Base-by-base conservation (phyloP, 2,888 invertebrate genomes). In the Coronaproctus castanopsis region DNA sequence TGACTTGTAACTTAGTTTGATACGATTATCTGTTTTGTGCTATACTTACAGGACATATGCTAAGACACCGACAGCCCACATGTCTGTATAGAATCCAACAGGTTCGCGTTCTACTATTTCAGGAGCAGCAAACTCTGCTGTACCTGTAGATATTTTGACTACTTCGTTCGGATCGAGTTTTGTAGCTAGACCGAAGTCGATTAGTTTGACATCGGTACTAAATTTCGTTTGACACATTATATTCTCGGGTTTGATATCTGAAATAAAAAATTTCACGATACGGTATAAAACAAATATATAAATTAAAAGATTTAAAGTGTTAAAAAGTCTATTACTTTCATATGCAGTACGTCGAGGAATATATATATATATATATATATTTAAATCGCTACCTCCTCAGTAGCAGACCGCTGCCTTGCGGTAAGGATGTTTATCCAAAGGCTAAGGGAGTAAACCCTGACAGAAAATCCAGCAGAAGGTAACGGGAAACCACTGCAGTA, bases 21-120 rank as follows among this genome's bases (percentile, higher is more conserved):
- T 59, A 54, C 57, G 48, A n/a, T n/a, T 19, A 24, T 51, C 10
- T 54, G 49, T 23, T 21, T 8, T 52, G 50, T 57, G 52, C 3
- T 5, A 52, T 48, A 83, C 90, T 87, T 75, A 92, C 85, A 99
- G 77, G 51, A 98, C 96, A 71, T 99, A 99, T 19, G 90, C 84
- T n/a, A 99, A 78, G 1, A 98, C 98, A 69, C 98, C 98, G 36
- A 95, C 87, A 48, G 97, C 96, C 98, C 98, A 99, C 98, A 99
- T 99, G 71, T 99, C 98, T 0, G 98, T 99, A 76, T 97, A 98
- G 78, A 98, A 99, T 59, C 98, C 98, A 63, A 99, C 97, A 0
- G 97, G 92, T 72, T 98, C 96, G 19, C 96, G 80, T 69, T 97
- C 95, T 0, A 96, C 97, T 63, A 99, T 95, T 78, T 99, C 98